Percentiles rank a stretch among this genome's conserved stretches.
phyloP scores from a whole-genome alignment of 2,113 vertebrate species.

The Clarias gariepinus region DNA sequence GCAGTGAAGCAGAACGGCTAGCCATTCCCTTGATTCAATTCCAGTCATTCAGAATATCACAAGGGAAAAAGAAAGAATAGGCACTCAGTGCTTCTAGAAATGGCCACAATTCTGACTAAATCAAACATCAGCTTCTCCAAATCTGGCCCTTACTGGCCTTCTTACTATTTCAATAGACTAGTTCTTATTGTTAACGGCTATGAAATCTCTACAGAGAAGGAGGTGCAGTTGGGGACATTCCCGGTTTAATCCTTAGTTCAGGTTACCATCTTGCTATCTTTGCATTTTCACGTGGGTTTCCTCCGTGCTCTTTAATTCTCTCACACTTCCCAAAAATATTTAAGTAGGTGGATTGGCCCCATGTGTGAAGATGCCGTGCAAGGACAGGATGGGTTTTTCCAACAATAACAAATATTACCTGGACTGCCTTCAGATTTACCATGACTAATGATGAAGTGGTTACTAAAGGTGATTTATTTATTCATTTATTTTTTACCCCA shows the following conservation, averaged over 20 bases:
- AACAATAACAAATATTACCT: neutral
- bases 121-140: slow-evolving; percentile 24
- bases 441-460: neutral
- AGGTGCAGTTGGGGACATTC: neutral
- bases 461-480: neutral
- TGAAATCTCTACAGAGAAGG: neutral
- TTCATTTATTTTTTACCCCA: neutral
- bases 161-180: neutral
- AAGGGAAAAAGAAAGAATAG: slow-evolving; percentile 47
- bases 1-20: slow-evolving; percentile 51
- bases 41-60: slow-evolving; percentile 63
- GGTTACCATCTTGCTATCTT: neutral
- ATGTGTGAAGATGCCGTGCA: neutral
- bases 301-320: neutral
- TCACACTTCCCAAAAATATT: neutral
- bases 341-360: neutral
- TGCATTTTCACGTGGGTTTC: neutral
- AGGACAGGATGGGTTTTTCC: neutral
- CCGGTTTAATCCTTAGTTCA: neutral
- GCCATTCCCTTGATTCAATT: slow-evolving; percentile 65
- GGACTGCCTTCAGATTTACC: neutral
- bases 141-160: neutral
- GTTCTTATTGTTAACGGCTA: neutral
- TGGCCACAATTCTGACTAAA: slow-evolving; percentile 45
- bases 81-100: slow-evolving; percentile 53